These are phyloP conservation scores for Volucella inflata DNA, from an alignment of 2,888 invertebrate genomes.

Conservation along the genomic window DNA sequence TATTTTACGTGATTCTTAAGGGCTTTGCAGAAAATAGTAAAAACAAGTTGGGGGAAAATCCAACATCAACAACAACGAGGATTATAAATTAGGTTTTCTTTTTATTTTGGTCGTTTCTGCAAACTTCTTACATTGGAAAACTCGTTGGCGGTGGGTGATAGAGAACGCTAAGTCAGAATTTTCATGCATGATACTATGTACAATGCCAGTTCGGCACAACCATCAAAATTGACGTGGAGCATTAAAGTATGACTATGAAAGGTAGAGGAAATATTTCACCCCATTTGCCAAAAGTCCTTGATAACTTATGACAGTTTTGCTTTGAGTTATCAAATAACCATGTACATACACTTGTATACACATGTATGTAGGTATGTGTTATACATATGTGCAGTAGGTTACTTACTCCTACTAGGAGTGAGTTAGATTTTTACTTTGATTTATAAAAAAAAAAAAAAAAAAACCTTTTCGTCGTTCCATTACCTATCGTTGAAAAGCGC, in stretches of 20 bases:
- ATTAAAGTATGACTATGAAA: conserved; percentile 26
- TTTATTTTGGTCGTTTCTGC: conserved; percentile 26
- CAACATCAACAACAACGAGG: conserved; percentile 38
- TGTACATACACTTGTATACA: not conserved
- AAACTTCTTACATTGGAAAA: conserved; percentile 19
- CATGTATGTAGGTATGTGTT: not conserved
- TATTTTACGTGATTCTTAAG: conserved; percentile 71
- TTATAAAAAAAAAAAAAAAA: no score
- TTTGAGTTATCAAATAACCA: conserved; percentile 30
- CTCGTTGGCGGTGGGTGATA: conserved; percentile 18
- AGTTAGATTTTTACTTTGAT: conserved; percentile 45
- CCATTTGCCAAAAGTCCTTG: conserved; percentile 41
- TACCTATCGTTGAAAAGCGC: conserved; percentile 33
- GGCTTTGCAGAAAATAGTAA: conserved; percentile 56
- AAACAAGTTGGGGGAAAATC: conserved; percentile 49
- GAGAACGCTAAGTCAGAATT: conserved; percentile 16
- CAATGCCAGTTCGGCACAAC: no score
- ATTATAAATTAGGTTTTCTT: conserved; percentile 50
- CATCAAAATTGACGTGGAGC: conserved; percentile 48
- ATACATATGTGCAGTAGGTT: no score
- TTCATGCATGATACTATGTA: no score
- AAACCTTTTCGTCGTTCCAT: conserved; percentile 43
- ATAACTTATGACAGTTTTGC: conserved; percentile 63
- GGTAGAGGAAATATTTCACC: conserved; percentile 17
- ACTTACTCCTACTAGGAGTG: no score